These are phyloP conservation scores for Sceloporus undulatus DNA, from an alignment of 2,113 vertebrate genomes.

Conservation along the genomic window DNA sequence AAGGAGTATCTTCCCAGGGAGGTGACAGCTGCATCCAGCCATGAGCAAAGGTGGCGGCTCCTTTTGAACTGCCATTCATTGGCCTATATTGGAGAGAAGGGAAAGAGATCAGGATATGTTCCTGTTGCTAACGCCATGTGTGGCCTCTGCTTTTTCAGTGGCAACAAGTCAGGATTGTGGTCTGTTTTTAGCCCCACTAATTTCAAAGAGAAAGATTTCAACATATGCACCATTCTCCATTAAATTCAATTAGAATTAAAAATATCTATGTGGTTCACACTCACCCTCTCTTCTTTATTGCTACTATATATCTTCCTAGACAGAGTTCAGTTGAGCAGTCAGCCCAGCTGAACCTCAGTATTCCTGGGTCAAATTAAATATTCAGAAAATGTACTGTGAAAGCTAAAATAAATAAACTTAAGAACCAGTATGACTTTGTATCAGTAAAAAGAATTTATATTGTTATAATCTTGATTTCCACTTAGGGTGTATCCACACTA, in stretches of 20 bases:
- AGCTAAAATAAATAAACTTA: not conserved
- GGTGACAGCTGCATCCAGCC: not conserved
- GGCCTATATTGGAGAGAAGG: not conserved
- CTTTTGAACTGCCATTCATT: not conserved
- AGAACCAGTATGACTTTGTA: not conserved
- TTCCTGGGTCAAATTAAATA: not conserved
- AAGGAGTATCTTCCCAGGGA: not conserved
- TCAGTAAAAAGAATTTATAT: not conserved
- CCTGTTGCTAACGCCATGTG: not conserved
- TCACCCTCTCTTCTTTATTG: not conserved
- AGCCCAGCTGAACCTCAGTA: not conserved
- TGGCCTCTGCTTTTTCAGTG: not conserved
- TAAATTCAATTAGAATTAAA: not conserved
- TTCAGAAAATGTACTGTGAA: not conserved
- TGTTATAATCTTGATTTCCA: not conserved
- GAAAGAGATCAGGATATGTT: not conserved
- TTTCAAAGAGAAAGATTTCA: not conserved
- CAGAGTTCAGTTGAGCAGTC: not conserved
- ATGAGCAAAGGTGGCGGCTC: not conserved
- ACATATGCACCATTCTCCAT: not conserved
- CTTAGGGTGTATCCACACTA: not conserved
- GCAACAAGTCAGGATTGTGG: not conserved
- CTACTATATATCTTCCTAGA: not conserved
- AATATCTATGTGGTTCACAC: not conserved
- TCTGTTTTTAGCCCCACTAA: not conserved